A percentile compares a stretch with the other conserved stretches of the same genome.
phyloP scores from a whole-genome alignment of 2,797 vertebrate genomes.

The Diceros bicornis region DNA sequence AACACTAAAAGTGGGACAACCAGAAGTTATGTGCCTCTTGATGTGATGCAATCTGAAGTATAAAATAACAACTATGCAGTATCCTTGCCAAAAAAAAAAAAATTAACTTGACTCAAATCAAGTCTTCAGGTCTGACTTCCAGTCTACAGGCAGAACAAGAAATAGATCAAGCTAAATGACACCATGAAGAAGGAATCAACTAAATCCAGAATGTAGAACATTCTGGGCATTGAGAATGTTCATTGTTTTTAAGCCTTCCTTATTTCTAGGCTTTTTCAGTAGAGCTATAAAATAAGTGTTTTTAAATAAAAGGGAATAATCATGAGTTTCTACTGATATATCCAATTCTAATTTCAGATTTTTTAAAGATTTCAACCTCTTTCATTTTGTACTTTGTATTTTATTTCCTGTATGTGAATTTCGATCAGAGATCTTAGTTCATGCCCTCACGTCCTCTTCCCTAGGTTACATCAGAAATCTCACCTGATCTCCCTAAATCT shows the following conservation, averaged over 20 bases:
- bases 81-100: background rate
- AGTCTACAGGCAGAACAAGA: slow-evolving; percentile 32
- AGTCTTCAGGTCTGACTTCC: background rate
- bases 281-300: background rate
- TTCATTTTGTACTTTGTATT: background rate
- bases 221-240: background rate
- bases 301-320: background rate
- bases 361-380: background rate
- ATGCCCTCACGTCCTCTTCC: background rate
- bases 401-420: background rate
- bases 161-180: background rate
- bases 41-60: background rate
- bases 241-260: background rate
- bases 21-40: background rate
- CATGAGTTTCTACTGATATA: background rate
- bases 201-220: background rate
- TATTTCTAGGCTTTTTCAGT: background rate
- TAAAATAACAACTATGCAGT: background rate
- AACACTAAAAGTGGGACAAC: background rate
- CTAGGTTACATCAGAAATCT: background rate
- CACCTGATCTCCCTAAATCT: background rate
- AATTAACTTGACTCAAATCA: background rate
- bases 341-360: background rate
- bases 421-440: background rate
- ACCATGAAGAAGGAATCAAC: background rate